Conservation (phyloP, 1,140 invertebrate genomes). For the Temnothorax longispinosus region DNA sequence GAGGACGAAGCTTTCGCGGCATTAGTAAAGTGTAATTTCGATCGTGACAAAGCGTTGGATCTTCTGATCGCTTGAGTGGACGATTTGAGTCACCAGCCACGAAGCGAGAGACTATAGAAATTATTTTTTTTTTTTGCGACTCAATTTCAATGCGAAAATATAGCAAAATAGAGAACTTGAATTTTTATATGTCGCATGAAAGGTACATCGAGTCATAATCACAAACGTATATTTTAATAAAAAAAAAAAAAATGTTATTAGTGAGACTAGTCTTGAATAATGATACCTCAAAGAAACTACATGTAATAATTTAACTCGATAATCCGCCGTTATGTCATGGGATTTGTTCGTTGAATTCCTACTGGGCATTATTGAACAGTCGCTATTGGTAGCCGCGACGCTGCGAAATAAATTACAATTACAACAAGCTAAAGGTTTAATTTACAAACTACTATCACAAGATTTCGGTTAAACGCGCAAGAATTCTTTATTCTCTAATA, state of each 20-base stretch:
- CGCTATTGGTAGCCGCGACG: background rate
- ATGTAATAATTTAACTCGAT: conserved; percentile 27
- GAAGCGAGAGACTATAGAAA: background rate
- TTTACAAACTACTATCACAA: background rate
- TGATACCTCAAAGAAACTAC: background rate
- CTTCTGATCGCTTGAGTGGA: conserved; percentile 90
- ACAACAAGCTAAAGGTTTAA: conserved; percentile 5
- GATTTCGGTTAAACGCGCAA: conserved; percentile 23
- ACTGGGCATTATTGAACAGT: conserved; percentile 40
- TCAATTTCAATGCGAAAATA: conserved; percentile 4
- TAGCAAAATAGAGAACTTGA: background rate
- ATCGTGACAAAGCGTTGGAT: conserved; percentile 95
- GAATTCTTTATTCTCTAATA: conserved; percentile 58
- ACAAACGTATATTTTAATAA: conserved; percentile 53
- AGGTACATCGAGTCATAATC: conserved; percentile 7
- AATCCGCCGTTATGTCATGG: background rate
- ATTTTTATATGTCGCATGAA: conserved; percentile 37
- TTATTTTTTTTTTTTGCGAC: conserved; percentile 32
- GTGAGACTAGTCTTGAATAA: conserved; percentile 53
- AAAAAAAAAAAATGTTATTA: conserved; percentile 27
- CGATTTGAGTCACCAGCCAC: background rate
- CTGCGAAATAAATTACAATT: conserved; percentile 32
- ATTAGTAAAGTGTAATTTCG: conserved; percentile 91
- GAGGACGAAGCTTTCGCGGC: conserved; percentile 91
- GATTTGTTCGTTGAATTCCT: background rate